Conservation (phyloP, 2,888 invertebrate species). For the Alviniconcha strummeri region DNA sequence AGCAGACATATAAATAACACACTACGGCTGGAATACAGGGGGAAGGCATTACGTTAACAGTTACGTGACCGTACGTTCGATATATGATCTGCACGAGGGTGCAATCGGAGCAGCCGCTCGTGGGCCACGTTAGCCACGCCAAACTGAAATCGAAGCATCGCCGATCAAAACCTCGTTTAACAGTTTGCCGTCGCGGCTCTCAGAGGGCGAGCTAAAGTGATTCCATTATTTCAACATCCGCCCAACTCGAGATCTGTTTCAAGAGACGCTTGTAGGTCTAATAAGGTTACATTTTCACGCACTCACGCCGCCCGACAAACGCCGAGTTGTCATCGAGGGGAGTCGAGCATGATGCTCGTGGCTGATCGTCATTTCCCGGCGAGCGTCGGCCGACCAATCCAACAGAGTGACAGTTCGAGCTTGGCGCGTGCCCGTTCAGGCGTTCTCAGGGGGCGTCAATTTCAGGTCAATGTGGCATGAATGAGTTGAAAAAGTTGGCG, state of each 20-base stretch:
- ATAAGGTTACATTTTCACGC: constrained; percentile 28
- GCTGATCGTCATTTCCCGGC: constrained; percentile 1
- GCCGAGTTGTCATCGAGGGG: constrained; percentile 10
- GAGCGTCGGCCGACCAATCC: constrained; percentile 23
- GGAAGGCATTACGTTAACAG: no score
- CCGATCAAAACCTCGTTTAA: constrained; percentile 17
- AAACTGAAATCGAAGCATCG: background rate
- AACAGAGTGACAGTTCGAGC: constrained; percentile 35
- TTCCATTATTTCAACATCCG: constrained; percentile 28
- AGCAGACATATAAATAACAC: no score
- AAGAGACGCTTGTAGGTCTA: constrained; percentile 30
- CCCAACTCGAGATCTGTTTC: constrained; percentile 24
- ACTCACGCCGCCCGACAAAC: constrained; percentile 24
- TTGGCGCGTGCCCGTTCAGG: constrained; percentile 34
- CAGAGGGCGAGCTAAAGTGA: constrained; percentile 21
- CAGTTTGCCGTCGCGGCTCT: background rate
- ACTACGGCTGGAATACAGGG: no score
- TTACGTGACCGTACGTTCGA: background rate
- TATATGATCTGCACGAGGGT: constrained; percentile 10
- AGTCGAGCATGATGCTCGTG: constrained; percentile 8
- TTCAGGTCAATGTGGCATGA: constrained; percentile 44
- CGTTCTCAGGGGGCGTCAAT: constrained; percentile 34
- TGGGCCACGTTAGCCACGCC: background rate
- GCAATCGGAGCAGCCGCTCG: background rate
- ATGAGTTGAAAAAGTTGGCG: constrained; percentile 39